phyloP scores from a whole-genome alignment of 1,140 invertebrate species.

The Drosophila novamexicana region DNA sequence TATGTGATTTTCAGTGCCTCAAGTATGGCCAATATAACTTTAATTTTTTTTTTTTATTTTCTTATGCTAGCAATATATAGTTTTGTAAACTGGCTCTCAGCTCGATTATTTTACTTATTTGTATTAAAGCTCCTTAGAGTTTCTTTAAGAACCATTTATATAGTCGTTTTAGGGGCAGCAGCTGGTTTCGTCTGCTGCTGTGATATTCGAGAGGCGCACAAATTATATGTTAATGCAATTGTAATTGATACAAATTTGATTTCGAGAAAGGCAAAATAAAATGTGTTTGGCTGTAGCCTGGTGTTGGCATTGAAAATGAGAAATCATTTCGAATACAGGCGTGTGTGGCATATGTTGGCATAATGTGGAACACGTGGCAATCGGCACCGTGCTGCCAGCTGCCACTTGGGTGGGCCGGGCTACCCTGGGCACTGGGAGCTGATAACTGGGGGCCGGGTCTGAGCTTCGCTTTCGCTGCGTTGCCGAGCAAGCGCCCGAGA shows the following conservation, averaged over 20 bases:
- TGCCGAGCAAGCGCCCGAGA: conserved; percentile 50
- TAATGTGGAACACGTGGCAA: conserved; percentile 62
- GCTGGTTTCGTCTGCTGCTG: conserved; percentile 46
- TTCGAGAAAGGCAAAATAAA: conserved; percentile 64
- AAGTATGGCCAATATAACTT: too few species aligned
- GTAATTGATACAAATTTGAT: conserved; percentile 83
- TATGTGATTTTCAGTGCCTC: too few species aligned
- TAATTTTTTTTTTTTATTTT: not conserved
- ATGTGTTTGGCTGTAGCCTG: conserved; percentile 47
- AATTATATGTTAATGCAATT: conserved; percentile 83
- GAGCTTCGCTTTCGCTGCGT: conserved; percentile 19
- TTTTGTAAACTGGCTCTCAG: too few species aligned
- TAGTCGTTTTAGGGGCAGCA: conserved; percentile 41
- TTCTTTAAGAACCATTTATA: conserved; percentile 44
- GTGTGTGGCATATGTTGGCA: conserved; percentile 53
- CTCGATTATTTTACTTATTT: not conserved
- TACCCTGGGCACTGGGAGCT: not conserved
- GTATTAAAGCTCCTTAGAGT: conserved; percentile 7
- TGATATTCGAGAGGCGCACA: conserved; percentile 67
- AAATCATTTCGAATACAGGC: conserved; percentile 63
- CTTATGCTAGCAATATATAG: not conserved
- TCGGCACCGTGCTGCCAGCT: conserved; percentile 45
- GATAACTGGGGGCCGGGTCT: not conserved
- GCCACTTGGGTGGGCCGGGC: conserved; percentile 24
- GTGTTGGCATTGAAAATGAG: conserved; percentile 72